Evolutionary conservation across 2,888 invertebrate species (phyloP).

Genomic region (Leptothorax acervorum): DNA sequence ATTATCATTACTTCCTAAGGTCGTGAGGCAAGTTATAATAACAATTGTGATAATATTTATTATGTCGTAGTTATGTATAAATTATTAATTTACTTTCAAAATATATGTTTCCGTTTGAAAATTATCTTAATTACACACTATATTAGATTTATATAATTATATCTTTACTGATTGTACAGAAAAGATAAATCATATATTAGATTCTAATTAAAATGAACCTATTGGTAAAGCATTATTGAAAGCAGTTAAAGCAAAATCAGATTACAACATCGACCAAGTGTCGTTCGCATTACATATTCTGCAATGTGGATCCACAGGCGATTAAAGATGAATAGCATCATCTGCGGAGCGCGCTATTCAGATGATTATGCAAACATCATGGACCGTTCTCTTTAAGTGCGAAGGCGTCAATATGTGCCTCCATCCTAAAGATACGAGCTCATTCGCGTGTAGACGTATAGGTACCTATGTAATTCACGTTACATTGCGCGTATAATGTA

Average conservation of each 20-base stretch:
- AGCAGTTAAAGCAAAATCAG: neutral
- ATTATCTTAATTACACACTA: neutral
- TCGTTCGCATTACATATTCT: neutral
- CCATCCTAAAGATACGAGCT: slow-evolving; percentile 41
- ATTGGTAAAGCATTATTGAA: neutral
- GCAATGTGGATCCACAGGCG: neutral
- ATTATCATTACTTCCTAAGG: neutral
- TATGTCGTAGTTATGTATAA: neutral
- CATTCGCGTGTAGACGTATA: slow-evolving; percentile 37
- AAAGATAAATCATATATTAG: neutral
- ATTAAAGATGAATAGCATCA: slow-evolving; percentile 35
- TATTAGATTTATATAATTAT: neutral
- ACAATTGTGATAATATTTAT: neutral
- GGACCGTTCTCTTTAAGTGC: slow-evolving; percentile 39
- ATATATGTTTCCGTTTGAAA: neutral
- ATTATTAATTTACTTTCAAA: neutral
- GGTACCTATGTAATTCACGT: slow-evolving; percentile 52
- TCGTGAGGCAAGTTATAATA: neutral
- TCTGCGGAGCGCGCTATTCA: slow-evolving; percentile 9
- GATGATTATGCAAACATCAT: slow-evolving; percentile 39
- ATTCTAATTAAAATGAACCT: neutral
- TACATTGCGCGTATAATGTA: slow-evolving; percentile 54
- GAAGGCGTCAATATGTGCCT: slow-evolving; percentile 29
- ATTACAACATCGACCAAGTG: neutral
- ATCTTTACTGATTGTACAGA: neutral